Percentiles rank a stretch among this genome's conserved stretches.
Evolutionary conservation across 2,888 invertebrate genomes (phyloP).

Genomic region (Amorpha juglandis): DNA sequence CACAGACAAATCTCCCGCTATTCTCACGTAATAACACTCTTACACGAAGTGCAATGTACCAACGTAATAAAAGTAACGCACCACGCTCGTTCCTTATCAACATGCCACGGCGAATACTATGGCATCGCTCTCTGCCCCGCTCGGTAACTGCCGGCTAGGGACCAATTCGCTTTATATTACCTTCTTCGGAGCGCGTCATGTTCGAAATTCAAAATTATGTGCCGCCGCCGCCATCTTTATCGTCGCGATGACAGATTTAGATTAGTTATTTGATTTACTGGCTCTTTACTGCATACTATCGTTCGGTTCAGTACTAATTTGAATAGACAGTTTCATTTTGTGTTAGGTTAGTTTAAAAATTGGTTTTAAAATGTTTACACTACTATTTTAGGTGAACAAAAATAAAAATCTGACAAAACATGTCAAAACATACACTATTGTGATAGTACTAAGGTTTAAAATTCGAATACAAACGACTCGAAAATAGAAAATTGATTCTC

Average conservation of each 20-base stretch:
- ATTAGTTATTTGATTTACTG: slow-evolving; percentile 59
- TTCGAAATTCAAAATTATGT: slow-evolving; percentile 63
- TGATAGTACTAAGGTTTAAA: background rate
- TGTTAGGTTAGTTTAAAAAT: background rate
- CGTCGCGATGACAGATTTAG: slow-evolving; percentile 68
- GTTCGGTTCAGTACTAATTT: slow-evolving; percentile 31
- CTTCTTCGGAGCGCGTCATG: slow-evolving; percentile 57
- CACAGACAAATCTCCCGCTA: slow-evolving; percentile 29
- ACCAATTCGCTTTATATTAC: slow-evolving; percentile 64
- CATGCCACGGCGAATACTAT: slow-evolving; percentile 61
- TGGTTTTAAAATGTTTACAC: slow-evolving; percentile 4
- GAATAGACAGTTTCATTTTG: slow-evolving; percentile 19
- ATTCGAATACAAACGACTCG: background rate
- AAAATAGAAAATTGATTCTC: background rate
- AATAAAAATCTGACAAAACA: background rate
- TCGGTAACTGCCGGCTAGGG: slow-evolving; percentile 66
- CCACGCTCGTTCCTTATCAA: slow-evolving; percentile 58
- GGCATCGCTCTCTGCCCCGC: slow-evolving; percentile 49
- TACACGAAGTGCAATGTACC: slow-evolving; percentile 44
- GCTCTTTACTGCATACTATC: slow-evolving; percentile 43
- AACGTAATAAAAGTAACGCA: slow-evolving; percentile 53
- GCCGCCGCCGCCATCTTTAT: slow-evolving; percentile 64
- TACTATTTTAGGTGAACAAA: background rate
- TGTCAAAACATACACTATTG: background rate
- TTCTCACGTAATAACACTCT: slow-evolving; percentile 46